Conservation (phyloP, 2,113 vertebrate genomes). For the Pollimyrus isidori region DNA sequence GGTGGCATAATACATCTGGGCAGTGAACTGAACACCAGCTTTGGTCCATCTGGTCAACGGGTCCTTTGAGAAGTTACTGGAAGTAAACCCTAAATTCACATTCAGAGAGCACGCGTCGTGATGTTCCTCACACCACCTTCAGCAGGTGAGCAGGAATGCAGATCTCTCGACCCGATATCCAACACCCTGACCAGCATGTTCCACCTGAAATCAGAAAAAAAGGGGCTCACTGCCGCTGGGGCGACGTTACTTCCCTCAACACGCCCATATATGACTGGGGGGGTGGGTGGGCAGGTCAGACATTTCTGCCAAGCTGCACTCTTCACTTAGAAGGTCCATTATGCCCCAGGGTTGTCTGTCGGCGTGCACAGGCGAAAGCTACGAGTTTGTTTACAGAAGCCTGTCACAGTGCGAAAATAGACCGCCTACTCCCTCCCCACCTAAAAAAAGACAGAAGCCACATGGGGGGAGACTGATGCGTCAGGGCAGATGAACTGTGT, state of each 20-base stretch:
- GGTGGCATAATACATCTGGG: background rate
- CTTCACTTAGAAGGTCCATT: constrained; percentile 11
- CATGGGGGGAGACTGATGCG: background rate
- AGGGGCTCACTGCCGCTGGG: background rate
- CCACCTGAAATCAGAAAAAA: background rate
- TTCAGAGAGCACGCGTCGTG: background rate
- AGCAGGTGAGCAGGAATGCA: background rate
- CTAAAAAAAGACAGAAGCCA: background rate
- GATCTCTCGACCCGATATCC: background rate
- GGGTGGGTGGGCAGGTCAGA: background rate
- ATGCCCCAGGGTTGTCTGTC: constrained; percentile 38
- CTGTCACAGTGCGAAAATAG: constrained; percentile 22
- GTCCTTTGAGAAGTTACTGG: background rate
- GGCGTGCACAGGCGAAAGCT: constrained; percentile 39
- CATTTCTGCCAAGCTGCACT: background rate
- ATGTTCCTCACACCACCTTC: background rate
- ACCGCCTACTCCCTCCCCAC: background rate
- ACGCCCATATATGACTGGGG: background rate
- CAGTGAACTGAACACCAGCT: background rate
- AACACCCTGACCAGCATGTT: background rate
- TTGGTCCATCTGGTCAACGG: background rate
- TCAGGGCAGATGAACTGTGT: background rate
- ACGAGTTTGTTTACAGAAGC: constrained; percentile 44
- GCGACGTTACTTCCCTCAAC: background rate
- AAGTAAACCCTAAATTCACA: background rate